These are phyloP conservation scores for Julus scandinavius DNA, from an alignment of 2,888 invertebrate species.

Conservation along the genomic window DNA sequence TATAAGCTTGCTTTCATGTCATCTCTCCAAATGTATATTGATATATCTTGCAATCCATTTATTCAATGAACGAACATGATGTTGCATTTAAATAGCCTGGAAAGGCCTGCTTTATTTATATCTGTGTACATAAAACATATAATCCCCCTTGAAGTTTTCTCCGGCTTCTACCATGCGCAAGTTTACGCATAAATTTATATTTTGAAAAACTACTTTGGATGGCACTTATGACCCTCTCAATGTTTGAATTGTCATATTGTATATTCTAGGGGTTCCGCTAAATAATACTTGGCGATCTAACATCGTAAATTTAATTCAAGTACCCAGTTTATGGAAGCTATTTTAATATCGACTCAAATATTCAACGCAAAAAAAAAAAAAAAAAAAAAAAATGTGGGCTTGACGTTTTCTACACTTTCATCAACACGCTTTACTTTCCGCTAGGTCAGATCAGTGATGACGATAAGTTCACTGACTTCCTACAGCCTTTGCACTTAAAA, in stretches of 20 bases:
- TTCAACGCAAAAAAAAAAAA: not conserved
- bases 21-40: not conserved
- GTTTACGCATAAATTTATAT: not conserved
- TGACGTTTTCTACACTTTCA: slow-evolving; percentile 1
- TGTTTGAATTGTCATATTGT: not conserved
- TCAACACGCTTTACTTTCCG: slow-evolving; percentile 33
- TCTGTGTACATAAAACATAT: not conserved
- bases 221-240: slow-evolving; percentile 31
- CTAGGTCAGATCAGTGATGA: slow-evolving; percentile 7
- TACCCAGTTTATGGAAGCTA: slow-evolving; percentile 18
- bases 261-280: slow-evolving; percentile 39
- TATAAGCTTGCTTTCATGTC: not conserved
- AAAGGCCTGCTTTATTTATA: not conserved
- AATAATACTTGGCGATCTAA: slow-evolving; percentile 8
- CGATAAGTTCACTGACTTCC: slow-evolving; percentile 28
- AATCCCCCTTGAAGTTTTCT: not conserved
- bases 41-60: not conserved
- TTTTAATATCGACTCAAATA: not conserved
- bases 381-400: not conserved
- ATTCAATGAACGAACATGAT: not conserved
- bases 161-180: not conserved
- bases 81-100: not conserved
- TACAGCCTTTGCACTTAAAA: not conserved
- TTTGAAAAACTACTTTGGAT: not conserved
- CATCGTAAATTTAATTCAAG: slow-evolving; percentile 3